Base-by-base conservation (phyloP, 2,888 invertebrate species). In the Oegoconia quadripuncta region DNA sequence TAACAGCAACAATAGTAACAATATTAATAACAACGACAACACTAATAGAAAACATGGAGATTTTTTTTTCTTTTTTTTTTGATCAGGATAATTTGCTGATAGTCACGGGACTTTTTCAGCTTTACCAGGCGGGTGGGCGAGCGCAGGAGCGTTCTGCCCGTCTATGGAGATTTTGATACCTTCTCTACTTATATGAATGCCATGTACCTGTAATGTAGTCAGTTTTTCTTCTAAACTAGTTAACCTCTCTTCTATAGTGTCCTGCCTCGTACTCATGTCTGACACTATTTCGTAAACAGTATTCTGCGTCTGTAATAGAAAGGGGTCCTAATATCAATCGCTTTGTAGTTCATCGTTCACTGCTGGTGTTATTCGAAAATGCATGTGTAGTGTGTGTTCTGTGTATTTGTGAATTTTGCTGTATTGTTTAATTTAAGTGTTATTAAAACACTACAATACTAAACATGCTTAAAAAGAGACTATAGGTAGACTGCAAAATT, bases 261-360 rank as follows among this genome's bases (percentile, higher is more conserved):
- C 96, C 81, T 98, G 98, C 37, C 97, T 93, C 44, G 94, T 93
- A 72, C 97, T 97, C 95, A 99, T 96, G 67, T 99, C 99, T 39
- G 97, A 96, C 51, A 99, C 98, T 64, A 99, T 95, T 88, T 98
- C 99, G 80, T 98, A 98, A 56, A 99, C 97, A 37, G 97, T 97
- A 71, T 97, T 97, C 89, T 98, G 98, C 52, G 98, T 98, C 98
- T 99, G 91, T 53, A 90, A 89, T 63, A 89, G 71, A 70, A 87
- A 87, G 74, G 88, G 88, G 75, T 88, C 86, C 88, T 88, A 78
- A 74, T 81, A 75, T 88, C 86, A 88, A 81, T 88, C 75, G 88
- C 65, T 75, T 86, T 82, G 87, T 61, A 74, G 88, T 78, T 72
- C 84, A 61, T 62, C 66, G 42, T 55, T 57, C 53, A 84, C 65